Evolutionary conservation across 2,113 vertebrate species (phyloP).

Genomic region (Nerophis lumbriciformis): DNA sequence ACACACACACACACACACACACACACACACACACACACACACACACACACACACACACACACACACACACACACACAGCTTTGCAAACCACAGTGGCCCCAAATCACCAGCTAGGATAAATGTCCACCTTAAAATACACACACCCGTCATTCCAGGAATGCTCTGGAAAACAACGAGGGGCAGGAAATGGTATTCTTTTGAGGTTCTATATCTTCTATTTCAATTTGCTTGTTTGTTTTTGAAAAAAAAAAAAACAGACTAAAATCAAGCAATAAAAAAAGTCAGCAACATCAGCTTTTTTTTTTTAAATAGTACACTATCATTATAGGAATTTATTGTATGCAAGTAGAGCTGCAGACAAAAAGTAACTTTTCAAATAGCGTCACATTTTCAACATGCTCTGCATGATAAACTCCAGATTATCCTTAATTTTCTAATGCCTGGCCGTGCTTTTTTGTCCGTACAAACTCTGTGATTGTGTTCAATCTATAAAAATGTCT

Average conservation of each 20-base stretch:
- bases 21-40: too few species aligned
- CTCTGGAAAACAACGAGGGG: conserved; percentile 48
- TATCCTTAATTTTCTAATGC: too few species aligned
- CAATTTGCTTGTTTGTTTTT: conserved; percentile 44
- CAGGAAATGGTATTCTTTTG: conserved; percentile 24
- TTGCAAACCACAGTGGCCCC: conserved; percentile 54
- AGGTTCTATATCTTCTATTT: conserved; percentile 53
- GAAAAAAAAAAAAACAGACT: neutral
- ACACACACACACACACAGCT: conserved; percentile 25
- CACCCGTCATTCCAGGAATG: conserved; percentile 55
- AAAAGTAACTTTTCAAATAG: too few species aligned
- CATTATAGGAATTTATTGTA: conserved; percentile 1
- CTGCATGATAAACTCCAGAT: neutral
- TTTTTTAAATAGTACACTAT: neutral
- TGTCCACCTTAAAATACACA: conserved; percentile 67
- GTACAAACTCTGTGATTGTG: too few species aligned
- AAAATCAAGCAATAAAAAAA: neutral
- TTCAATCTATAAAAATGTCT: too few species aligned
- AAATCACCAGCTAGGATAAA: conserved; percentile 66
- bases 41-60: too few species aligned
- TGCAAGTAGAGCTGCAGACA: neutral
- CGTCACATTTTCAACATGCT: neutral
- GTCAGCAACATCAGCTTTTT: conserved; percentile 18
- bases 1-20: neutral
- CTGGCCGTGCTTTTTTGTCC: too few species aligned